A percentile compares a stretch with the other conserved stretches of the same genome.
Conservation (phyloP, 2,888 invertebrate species). For the Dryobotodes eremita region DNA sequence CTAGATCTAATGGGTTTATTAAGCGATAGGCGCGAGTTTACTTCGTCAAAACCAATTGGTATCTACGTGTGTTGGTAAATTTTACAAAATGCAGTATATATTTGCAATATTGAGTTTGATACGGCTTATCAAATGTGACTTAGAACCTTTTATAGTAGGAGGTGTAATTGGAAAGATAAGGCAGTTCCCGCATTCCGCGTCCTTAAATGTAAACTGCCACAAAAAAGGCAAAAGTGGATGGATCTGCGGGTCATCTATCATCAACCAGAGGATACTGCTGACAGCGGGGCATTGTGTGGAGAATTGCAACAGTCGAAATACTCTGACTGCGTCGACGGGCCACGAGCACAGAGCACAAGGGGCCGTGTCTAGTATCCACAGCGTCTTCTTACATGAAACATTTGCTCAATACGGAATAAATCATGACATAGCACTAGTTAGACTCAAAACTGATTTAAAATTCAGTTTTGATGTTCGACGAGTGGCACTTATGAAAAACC, state of each 20-base stretch:
- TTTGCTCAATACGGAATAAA: accelerated
- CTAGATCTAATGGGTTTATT: neutral
- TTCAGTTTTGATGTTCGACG: neutral
- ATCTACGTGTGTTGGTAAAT: neutral
- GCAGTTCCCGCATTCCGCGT: slow-evolving; percentile 9
- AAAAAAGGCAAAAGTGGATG: accelerated
- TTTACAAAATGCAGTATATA: slow-evolving; percentile 15
- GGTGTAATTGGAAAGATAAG: neutral
- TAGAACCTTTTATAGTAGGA: neutral
- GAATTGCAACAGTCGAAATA: accelerated
- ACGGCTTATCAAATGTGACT: neutral
- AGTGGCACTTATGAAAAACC: slow-evolving; percentile 13
- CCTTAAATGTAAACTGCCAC: neutral
- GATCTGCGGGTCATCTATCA: slow-evolving; percentile 4
- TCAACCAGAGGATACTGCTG: slow-evolving; percentile 12
- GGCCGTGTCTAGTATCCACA: neutral
- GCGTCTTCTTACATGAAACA: neutral
- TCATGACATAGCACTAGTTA: neutral
- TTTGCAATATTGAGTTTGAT: slow-evolving; percentile 1
- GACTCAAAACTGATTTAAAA: neutral
- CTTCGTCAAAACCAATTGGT: neutral
- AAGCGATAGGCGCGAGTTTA: neutral
- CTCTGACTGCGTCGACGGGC: neutral
- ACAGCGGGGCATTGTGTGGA: slow-evolving; percentile 11
- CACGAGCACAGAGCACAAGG: accelerated